A percentile compares a stretch with the other conserved stretches of the same genome.
phyloP scores from a whole-genome alignment of 2,797 vertebrate species.

The Fratercula arctica region DNA sequence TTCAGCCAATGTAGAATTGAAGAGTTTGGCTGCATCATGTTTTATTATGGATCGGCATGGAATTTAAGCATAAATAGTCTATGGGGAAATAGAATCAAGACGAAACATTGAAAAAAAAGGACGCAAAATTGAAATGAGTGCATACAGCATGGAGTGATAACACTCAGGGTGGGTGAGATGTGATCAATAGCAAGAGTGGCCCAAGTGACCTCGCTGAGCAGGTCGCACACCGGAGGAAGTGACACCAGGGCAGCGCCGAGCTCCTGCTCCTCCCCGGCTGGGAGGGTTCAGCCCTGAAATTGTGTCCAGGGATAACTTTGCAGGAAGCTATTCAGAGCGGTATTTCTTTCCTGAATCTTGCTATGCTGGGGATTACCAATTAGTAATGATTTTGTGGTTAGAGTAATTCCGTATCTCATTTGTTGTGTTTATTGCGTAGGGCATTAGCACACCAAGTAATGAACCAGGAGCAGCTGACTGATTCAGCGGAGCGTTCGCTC shows the following conservation, averaged over 20 bases:
- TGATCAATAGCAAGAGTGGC: background rate
- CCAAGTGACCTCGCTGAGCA: background rate
- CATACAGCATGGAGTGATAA: background rate
- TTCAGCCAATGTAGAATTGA: background rate
- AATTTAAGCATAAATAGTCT: background rate
- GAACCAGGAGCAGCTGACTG: conserved; percentile 45
- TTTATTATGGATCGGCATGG: background rate
- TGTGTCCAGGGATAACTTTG: background rate
- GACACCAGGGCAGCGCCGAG: background rate
- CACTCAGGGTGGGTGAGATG: background rate
- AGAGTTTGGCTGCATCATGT: background rate
- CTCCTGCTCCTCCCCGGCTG: background rate
- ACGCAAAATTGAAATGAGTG: background rate
- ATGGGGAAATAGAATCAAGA: background rate
- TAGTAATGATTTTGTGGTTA: conserved; percentile 29
- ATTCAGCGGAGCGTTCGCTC: background rate
- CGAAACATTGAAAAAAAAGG: background rate
- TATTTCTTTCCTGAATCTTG: background rate
- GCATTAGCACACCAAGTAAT: background rate
- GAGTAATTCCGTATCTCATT: conserved; percentile 48
- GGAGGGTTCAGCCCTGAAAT: background rate
- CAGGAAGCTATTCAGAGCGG: background rate
- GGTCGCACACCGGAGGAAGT: accelerated
- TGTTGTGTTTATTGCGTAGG: conserved; percentile 12
- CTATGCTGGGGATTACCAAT: background rate